A percentile compares a stretch with the other conserved stretches of the same genome.
phyloP scores from a whole-genome alignment of 2,888 invertebrate genomes.

The Andrena minutula region DNA sequence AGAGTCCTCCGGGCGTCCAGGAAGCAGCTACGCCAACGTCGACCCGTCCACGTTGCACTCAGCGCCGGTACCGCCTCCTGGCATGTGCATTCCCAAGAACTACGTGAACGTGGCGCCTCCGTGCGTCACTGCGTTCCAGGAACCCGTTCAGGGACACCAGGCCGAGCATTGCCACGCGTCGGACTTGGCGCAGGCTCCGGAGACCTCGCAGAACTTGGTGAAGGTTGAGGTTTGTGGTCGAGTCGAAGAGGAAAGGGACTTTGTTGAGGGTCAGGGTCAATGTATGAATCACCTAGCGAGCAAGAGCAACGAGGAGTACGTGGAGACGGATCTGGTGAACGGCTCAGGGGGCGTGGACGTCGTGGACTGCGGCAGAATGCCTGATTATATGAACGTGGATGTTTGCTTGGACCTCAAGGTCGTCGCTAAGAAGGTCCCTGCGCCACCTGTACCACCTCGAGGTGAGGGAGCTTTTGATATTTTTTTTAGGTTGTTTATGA shows the following conservation, averaged over 20 bases:
- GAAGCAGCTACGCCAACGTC: constrained; percentile 72
- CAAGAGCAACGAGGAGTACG: constrained; percentile 55
- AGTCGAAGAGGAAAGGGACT: constrained; percentile 15
- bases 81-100: constrained; percentile 79
- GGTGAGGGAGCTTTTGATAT: constrained; percentile 41
- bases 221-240: constrained; percentile 14
- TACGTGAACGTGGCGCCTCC: constrained; percentile 74
- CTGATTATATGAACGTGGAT: constrained; percentile 80
- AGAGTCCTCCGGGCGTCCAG: constrained; percentile 27
- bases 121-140: constrained; percentile 34
- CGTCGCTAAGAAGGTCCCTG: constrained; percentile 75
- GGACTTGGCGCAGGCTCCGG: not conserved
- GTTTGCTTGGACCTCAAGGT: constrained; percentile 62
- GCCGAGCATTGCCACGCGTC: constrained; percentile 7
- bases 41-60: constrained; percentile 65
- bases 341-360: constrained; percentile 59
- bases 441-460: constrained; percentile 81
- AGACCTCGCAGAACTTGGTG: constrained; percentile 34
- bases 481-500: not conserved
- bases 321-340: constrained; percentile 60
- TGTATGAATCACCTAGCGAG: not conserved
- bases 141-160: constrained; percentile 43
- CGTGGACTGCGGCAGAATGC: constrained; percentile 71
- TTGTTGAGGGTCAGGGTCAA: constrained; percentile 28
- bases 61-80: constrained; percentile 73